Evolutionary conservation across 1,140 invertebrate species (phyloP), one percentile per base, ranked within the genome.

Genomic region (Drepana arcuata): DNA sequence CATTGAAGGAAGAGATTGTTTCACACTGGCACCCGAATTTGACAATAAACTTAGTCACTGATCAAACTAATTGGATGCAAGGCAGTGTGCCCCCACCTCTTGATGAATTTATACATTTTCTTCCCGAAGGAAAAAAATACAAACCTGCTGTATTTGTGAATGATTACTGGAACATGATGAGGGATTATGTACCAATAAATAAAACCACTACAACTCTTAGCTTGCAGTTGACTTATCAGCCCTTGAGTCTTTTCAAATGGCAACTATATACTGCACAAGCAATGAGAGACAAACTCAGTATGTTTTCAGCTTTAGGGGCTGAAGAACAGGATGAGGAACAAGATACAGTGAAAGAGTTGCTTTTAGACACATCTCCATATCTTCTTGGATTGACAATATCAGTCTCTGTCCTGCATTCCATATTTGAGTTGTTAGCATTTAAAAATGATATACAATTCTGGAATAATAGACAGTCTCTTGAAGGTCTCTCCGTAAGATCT

Each of bases 381-480:
- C 85, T 99, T 13, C 82, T 99, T 9, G 97, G 86, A 16, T 70
- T 99, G 23, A 99, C 98, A 7, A 90, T 99, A 36, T 85, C 91
- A 39, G 92, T 99, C 0, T 99, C 98, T 2, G 88, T 99, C 16
- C 84, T 99, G 2, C 98, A 99, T 83, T 98, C 94, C 51, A 89
- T 99, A 28, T 99, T 99, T 86, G 98, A 99, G 79, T 90, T 99
- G 57, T 85, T 99, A 16, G 98, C 98, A 33, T 99, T 99, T 78
- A 99, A 99, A 86, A 99, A 99, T 87, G 97, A 99, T 84, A 99
- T 99, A 65, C 98, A 99, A 84, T 99, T 99, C 72, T 99, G 98
- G 98, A 96, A 97, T 46, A 97, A 98, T 62, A 87, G 97, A 21
- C 95, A 99, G 73, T 97, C 95, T 2, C 84, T 99, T 15, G 98